Conservation (phyloP, 2,797 vertebrate species). For the Pachyuromys duprasi region DNA sequence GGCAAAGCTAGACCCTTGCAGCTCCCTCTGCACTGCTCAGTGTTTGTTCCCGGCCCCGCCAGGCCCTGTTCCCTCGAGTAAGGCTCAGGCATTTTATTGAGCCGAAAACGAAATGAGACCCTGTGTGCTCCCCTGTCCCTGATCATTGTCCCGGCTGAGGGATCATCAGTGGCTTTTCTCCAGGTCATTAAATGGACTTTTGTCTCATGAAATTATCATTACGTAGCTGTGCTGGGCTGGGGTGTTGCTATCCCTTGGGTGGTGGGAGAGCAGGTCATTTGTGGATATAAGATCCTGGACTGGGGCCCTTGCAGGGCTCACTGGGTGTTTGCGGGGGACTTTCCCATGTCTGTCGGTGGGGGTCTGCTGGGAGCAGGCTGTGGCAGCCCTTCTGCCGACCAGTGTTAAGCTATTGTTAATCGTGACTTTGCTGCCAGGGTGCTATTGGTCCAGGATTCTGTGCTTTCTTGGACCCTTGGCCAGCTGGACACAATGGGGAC, state of each 20-base stretch:
- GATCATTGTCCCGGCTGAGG: background rate
- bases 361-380: background rate
- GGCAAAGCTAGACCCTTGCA: background rate
- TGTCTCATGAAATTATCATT: background rate
- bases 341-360: background rate
- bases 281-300: background rate
- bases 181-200: background rate
- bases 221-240: background rate
- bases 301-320: background rate
- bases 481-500: background rate
- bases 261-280: background rate
- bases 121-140: background rate
- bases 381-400: background rate
- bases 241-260: background rate
- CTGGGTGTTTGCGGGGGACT: background rate
- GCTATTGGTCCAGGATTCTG: background rate
- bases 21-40: background rate
- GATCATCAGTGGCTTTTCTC: background rate
- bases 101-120: background rate
- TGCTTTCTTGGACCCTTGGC: background rate
- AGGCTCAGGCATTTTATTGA: background rate
- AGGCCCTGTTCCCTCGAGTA: background rate
- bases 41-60: background rate
- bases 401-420: background rate
- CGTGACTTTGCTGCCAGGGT: no score